phyloP scores from a whole-genome alignment of 2,113 vertebrate genomes.

The Protomyctophum bolini region DNA sequence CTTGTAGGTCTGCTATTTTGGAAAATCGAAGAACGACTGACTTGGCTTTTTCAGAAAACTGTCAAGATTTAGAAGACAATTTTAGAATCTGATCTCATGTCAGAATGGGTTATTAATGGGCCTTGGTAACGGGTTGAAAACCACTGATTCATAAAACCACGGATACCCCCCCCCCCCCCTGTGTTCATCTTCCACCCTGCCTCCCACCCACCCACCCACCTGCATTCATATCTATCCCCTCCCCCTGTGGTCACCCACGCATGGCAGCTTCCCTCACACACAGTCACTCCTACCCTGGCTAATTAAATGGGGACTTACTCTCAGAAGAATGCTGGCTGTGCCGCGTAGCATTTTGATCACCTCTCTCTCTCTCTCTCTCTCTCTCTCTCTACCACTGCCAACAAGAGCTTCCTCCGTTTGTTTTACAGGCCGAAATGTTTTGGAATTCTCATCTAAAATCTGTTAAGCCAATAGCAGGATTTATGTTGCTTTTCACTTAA shows the following conservation, averaged over 20 bases:
- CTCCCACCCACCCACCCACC: background rate
- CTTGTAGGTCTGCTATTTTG: too few species aligned
- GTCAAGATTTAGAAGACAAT: too few species aligned
- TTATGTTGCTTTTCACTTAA: constrained; percentile 43
- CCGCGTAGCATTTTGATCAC: constrained; percentile 51
- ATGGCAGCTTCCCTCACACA: constrained; percentile 41
- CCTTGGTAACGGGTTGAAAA: too few species aligned
- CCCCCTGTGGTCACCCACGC: constrained; percentile 40
- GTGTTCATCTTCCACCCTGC: too few species aligned
- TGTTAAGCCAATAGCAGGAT: constrained; percentile 50
- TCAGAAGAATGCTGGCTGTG: constrained; percentile 43
- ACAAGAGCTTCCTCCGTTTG: background rate
- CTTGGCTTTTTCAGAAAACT: too few species aligned
- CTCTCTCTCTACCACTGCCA: background rate
- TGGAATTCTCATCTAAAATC: constrained; percentile 39
- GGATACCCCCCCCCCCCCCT: too few species aligned
- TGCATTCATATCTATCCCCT: constrained; percentile 24
- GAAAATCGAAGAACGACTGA: too few species aligned
- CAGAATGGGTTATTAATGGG: too few species aligned
- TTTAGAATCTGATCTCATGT: too few species aligned
- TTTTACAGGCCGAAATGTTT: background rate
- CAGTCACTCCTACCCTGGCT: constrained; percentile 33
- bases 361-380: constrained; percentile 20
- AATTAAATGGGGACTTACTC: constrained; percentile 59
- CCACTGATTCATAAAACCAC: too few species aligned